Evolutionary conservation across 2,888 invertebrate genomes (phyloP).

Genomic region (Lymantria monacha): DNA sequence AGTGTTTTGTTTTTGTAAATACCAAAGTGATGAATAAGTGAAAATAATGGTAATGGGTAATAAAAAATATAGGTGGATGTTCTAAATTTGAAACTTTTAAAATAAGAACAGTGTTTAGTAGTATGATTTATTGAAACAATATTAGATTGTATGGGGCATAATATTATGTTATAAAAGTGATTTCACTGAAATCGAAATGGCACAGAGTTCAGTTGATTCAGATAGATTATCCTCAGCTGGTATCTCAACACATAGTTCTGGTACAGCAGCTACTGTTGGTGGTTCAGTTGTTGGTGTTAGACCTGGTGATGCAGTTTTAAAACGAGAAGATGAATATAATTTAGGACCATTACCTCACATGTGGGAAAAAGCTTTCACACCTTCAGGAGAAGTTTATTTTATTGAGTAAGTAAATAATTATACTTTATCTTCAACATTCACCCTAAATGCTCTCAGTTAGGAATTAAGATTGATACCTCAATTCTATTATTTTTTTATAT

Average conservation of each 20-base stretch:
- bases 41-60: conserved; percentile 35
- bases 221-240: conserved; percentile 76
- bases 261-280: conserved; percentile 72
- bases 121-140: background rate
- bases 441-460: no score
- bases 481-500: no score
- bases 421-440: background rate
- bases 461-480: no score
- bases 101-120: background rate
- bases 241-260: conserved; percentile 76
- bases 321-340: conserved; percentile 85
- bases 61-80: conserved; percentile 32
- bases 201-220: conserved; percentile 74
- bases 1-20: conserved; percentile 76
- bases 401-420: conserved; percentile 89
- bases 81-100: conserved; percentile 26
- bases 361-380: conserved; percentile 99
- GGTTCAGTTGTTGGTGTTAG: conserved; percentile 76
- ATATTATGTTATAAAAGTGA: conserved; percentile 22
- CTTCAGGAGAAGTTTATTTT: conserved; percentile 98
- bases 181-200: conserved; percentile 48
- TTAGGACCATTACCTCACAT: conserved; percentile 96
- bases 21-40: conserved; percentile 66
- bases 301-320: conserved; percentile 60
- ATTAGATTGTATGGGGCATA: conserved; percentile 1